Conservation (phyloP, 2,797 vertebrate species). For the Lates japonicus region DNA sequence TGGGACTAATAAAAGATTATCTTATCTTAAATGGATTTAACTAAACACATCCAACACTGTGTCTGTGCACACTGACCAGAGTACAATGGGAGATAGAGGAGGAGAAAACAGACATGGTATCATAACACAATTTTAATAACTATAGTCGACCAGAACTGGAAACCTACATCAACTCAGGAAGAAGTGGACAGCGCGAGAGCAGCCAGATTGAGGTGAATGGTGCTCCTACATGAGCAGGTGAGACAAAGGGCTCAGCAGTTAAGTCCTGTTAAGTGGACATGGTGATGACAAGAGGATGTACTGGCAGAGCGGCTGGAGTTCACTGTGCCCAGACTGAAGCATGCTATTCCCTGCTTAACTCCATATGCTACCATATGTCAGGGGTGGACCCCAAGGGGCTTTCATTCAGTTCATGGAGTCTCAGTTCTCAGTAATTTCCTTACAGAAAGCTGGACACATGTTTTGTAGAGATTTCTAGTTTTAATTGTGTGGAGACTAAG, state of each 20-base stretch:
- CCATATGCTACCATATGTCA: neutral
- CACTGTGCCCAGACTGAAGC: slow-evolving; percentile 3
- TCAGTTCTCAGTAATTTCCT: neutral
- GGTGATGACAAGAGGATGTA: neutral
- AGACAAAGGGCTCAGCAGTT: slow-evolving; percentile 21
- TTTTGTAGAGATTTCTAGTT: slow-evolving; percentile 5
- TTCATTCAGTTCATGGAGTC: slow-evolving; percentile 4
- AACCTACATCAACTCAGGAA: neutral
- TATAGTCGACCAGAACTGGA: neutral
- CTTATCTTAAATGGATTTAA: neutral
- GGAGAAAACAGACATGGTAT: neutral
- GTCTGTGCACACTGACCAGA: neutral
- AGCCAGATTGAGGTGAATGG: neutral
- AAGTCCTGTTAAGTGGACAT: slow-evolving; percentile 32
- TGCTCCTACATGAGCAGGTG: slow-evolving; percentile 31
- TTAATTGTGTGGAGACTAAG: neutral
- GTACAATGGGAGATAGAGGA: neutral
- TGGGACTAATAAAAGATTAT: too few relatives aligned
- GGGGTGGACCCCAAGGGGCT: neutral
- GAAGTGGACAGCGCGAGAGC: slow-evolving; percentile 14
- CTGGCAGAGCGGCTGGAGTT: neutral
- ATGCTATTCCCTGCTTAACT: neutral
- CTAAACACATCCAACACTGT: neutral
- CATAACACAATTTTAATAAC: neutral
- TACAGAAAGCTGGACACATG: neutral